Evolutionary conservation across 2,113 vertebrate species (phyloP).

Genomic region (Lathamus discolor): DNA sequence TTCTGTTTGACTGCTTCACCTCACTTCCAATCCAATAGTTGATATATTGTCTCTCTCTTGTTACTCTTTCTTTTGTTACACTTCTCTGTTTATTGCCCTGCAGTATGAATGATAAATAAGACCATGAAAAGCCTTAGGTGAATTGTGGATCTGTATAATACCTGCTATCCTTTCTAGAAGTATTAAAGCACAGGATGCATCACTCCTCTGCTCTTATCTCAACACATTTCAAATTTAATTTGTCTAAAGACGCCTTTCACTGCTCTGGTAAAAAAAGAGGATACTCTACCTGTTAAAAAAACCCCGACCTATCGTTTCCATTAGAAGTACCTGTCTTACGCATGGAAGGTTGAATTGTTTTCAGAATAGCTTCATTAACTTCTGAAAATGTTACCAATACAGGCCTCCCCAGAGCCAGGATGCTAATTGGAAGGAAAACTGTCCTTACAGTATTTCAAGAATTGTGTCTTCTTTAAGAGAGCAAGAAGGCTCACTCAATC

Average conservation of each 20-base stretch:
- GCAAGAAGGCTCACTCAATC: background rate
- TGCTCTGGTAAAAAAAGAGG: slow-evolving; percentile 16
- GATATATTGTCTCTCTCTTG: background rate
- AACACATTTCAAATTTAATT: slow-evolving; percentile 41
- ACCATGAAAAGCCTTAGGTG: background rate
- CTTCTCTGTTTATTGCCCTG: background rate
- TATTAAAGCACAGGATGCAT: background rate
- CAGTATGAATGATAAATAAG: background rate
- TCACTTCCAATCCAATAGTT: background rate
- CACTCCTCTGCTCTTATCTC: background rate
- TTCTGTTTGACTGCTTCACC: background rate
- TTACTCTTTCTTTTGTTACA: background rate
- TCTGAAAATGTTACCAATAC: slow-evolving; percentile 46
- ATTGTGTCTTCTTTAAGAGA: slow-evolving; percentile 31
- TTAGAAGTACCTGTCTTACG: slow-evolving; percentile 49
- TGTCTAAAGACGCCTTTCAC: slow-evolving; percentile 23
- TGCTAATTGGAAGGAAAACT: slow-evolving; percentile 68
- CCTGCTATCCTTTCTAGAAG: background rate
- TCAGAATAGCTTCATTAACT: slow-evolving; percentile 67
- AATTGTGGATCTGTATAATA: background rate
- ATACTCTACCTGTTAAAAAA: background rate
- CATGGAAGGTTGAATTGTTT: slow-evolving; percentile 57
- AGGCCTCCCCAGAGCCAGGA: slow-evolving; percentile 47
- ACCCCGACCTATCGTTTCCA: slow-evolving; percentile 29
- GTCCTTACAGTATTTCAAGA: slow-evolving; percentile 26